A percentile compares a stretch with the other conserved stretches of the same genome.
phyloP scores from a whole-genome alignment of 2,888 invertebrate species.

The Corbicula japonica region DNA sequence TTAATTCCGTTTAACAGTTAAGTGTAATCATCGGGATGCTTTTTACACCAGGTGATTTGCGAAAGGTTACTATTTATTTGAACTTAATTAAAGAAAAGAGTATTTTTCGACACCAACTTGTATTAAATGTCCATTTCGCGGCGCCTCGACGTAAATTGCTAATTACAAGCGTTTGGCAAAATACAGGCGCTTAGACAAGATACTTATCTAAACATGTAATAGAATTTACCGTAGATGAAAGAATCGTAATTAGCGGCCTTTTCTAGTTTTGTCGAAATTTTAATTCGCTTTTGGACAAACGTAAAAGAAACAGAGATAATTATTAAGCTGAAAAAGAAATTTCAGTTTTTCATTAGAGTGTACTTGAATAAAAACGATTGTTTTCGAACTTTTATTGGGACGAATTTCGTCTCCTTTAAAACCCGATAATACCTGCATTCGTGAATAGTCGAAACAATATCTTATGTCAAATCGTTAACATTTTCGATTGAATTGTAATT shows the following conservation, averaged over 20 bases:
- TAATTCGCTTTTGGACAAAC: too few species aligned
- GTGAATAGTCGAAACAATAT: too few species aligned
- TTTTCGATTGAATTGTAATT: too few species aligned
- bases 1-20: conserved; percentile 35
- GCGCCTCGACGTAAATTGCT: conserved; percentile 47
- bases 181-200: conserved; percentile 24
- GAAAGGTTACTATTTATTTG: conserved; percentile 35
- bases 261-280: not conserved
- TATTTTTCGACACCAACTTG: conserved; percentile 32
- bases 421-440: too few species aligned
- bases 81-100: conserved; percentile 35
- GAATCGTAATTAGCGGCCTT: not conserved
- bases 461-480: too few species aligned
- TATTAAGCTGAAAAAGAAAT: too few species aligned
- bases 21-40: conserved; percentile 23
- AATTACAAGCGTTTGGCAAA: conserved; percentile 49
- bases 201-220: conserved; percentile 10
- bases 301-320: too few species aligned
- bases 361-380: too few species aligned
- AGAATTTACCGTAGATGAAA: not conserved
- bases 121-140: conserved; percentile 37
- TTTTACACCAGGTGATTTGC: conserved; percentile 29
- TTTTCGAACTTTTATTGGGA: too few species aligned
- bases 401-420: too few species aligned
- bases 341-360: too few species aligned